phyloP scores from a whole-genome alignment of 2,888 invertebrate genomes.

The Antheraea assamensis region DNA sequence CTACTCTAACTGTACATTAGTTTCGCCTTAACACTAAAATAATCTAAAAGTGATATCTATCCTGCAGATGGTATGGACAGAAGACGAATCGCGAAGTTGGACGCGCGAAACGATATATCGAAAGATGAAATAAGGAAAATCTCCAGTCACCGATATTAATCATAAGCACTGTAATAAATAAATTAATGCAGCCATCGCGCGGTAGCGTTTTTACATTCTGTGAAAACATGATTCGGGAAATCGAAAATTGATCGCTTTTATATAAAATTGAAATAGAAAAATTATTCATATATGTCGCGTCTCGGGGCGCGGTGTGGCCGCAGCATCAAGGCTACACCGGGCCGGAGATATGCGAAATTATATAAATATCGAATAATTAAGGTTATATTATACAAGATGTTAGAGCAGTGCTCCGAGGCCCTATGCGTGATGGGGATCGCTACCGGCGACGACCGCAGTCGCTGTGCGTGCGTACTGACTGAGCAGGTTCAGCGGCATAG shows the following conservation, averaged over 20 bases:
- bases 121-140: conserved; percentile 51
- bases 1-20: conserved; percentile 84
- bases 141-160: conserved; percentile 59
- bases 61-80: conserved; percentile 69
- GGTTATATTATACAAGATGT: conserved; percentile 52
- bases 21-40: conserved; percentile 83
- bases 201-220: conserved; percentile 58
- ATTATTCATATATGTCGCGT: conserved; percentile 60
- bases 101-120: conserved; percentile 67
- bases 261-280: conserved; percentile 60
- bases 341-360: conserved; percentile 58
- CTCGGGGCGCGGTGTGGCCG: conserved; percentile 61
- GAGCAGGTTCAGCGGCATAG: conserved; percentile 61
- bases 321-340: conserved; percentile 73
- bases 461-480: conserved; percentile 60
- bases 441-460: conserved; percentile 67
- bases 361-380: conserved; percentile 47
- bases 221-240: conserved; percentile 60
- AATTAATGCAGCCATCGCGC: conserved; percentile 67
- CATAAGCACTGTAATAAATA: conserved; percentile 56
- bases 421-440: conserved; percentile 52
- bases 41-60: conserved; percentile 81
- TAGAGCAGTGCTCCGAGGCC: conserved; percentile 55
- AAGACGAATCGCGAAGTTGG: conserved; percentile 31
- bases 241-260: conserved; percentile 40